Percentiles rank a stretch among this genome's conserved stretches.
Evolutionary conservation across 2,113 vertebrate species (phyloP).

Genomic region (Crotalus tigris): DNA sequence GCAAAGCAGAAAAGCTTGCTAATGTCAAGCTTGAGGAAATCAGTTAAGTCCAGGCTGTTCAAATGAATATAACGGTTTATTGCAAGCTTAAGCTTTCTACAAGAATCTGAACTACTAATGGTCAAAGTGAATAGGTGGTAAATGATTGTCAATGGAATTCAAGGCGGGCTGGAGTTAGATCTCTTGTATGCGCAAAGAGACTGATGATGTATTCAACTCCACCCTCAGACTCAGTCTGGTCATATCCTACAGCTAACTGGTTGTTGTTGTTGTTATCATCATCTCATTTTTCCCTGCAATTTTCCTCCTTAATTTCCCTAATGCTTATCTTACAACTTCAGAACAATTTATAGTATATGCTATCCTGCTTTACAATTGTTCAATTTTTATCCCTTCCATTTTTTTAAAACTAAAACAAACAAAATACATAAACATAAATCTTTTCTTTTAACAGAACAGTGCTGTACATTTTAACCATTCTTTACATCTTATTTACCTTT

Average conservation of each 20-base stretch:
- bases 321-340: neutral
- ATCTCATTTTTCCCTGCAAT: neutral
- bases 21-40: no score
- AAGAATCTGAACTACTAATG: no score
- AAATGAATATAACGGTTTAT: no score
- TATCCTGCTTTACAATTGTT: neutral
- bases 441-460: no score
- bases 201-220: neutral
- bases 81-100: no score
- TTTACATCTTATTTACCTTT: no score
- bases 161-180: neutral
- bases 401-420: neutral
- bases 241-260: neutral
- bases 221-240: neutral
- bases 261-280: neutral
- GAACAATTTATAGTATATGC: neutral
- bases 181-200: neutral
- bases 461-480: no score
- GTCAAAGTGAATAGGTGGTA: no score
- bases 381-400: neutral
- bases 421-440: no score
- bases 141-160: neutral
- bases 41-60: no score
- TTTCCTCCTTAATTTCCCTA: neutral
- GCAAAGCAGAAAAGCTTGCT: neutral